Percentiles rank a stretch among this genome's conserved stretches.
phyloP scores from a whole-genome alignment of 2,113 vertebrate genomes.

The Meriones unguiculatus region DNA sequence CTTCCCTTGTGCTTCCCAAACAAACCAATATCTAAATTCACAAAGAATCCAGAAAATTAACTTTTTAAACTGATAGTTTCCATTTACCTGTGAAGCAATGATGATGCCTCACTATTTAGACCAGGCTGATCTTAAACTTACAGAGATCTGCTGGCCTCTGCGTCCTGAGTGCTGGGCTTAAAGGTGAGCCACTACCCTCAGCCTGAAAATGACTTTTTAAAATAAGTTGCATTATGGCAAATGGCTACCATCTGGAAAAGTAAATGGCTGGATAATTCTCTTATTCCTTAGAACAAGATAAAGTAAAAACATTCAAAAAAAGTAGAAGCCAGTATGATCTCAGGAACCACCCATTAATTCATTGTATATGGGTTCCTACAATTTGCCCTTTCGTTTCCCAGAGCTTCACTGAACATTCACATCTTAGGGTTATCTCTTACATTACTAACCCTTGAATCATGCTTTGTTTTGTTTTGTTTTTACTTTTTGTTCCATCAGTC shows the following conservation, averaged over 20 bases:
- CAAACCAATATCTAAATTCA: constrained; percentile 1
- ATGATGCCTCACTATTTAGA: neutral
- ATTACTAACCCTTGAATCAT: neutral
- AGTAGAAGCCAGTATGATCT: neutral
- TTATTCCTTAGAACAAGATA: constrained; percentile 29
- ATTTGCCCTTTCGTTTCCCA: neutral
- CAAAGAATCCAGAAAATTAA: neutral
- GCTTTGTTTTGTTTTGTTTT: neutral
- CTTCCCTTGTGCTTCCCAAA: neutral
- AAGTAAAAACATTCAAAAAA: neutral
- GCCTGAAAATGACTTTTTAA: neutral
- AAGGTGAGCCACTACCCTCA: neutral
- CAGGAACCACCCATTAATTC: neutral
- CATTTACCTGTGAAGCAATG: neutral
- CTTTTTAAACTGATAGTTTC: neutral
- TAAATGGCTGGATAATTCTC: neutral
- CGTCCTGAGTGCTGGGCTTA: neutral
- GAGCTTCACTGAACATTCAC: neutral
- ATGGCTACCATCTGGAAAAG: neutral
- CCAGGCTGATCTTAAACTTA: neutral
- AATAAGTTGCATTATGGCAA: neutral
- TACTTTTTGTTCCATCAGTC: neutral
- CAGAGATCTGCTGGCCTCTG: neutral
- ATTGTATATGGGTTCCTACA: neutral
- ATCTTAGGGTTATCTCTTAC: neutral